Conservation (phyloP, 2,797 vertebrate genomes). For the Monodelphis domestica region DNA sequence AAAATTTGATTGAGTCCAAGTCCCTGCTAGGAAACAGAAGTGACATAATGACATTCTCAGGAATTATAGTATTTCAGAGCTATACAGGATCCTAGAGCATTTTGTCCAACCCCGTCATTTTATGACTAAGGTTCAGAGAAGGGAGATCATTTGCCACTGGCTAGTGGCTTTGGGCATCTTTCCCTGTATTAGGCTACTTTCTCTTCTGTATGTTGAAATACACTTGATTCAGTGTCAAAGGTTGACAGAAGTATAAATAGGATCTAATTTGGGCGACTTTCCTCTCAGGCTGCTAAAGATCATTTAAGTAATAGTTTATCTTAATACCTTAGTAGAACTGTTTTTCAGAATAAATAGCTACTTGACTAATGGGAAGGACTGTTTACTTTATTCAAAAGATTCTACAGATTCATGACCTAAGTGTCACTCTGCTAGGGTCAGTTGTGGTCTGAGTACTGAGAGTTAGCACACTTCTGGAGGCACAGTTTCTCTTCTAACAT, state of each 20-base stretch:
- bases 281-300: not conserved
- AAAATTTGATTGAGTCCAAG: conserved; percentile 29
- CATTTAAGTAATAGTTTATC: conserved; percentile 21
- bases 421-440: conserved; percentile 21
- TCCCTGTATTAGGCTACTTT: not conserved
- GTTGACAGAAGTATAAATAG: not conserved
- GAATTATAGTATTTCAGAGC: not conserved
- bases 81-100: not conserved
- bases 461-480: conserved; percentile 39
- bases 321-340: conserved; percentile 3
- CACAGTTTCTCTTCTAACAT: not conserved
- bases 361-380: conserved; percentile 19
- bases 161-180: not conserved
- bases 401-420: conserved; percentile 42
- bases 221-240: not conserved
- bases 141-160: not conserved
- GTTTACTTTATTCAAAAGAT: conserved; percentile 3
- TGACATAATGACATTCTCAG: conserved; percentile 19
- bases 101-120: not conserved
- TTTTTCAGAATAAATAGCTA: conserved; percentile 37
- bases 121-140: not conserved
- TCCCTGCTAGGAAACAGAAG: not conserved
- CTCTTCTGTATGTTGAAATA: not conserved
- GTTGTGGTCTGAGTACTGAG: conserved; percentile 45
- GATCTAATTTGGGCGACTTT: not conserved